Percentiles rank a stretch among this genome's conserved stretches.
These are phyloP conservation scores for Wiebesia pumilae DNA, from an alignment of 1,140 invertebrate species.

Conservation along the genomic window DNA sequence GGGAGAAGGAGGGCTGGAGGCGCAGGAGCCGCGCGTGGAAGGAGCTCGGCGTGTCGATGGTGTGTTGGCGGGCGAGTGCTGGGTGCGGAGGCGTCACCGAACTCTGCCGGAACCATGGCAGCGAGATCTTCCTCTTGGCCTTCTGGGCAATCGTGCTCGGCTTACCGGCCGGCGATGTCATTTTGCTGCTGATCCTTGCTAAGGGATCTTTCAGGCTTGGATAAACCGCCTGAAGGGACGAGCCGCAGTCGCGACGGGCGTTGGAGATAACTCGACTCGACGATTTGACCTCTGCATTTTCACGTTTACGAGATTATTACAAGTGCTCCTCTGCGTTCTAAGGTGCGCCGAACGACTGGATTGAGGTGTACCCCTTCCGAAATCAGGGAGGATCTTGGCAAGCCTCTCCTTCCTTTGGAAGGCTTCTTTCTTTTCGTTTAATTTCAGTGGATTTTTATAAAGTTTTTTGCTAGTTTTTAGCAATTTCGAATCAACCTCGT, in stretches of 20 bases:
- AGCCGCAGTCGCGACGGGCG: slow-evolving; percentile 64
- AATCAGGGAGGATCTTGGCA: background rate
- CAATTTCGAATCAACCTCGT: background rate
- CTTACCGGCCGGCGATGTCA: slow-evolving; percentile 75
- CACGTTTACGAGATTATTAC: background rate
- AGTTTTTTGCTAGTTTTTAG: background rate
- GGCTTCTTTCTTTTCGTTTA: no score
- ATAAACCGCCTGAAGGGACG: background rate
- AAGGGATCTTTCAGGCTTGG: slow-evolving; percentile 48
- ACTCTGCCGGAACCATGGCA: slow-evolving; percentile 90
- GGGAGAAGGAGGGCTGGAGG: slow-evolving; percentile 77
- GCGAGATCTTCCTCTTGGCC: slow-evolving; percentile 87
- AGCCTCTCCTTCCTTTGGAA: background rate
- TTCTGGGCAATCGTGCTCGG: slow-evolving; percentile 78
- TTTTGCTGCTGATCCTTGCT: slow-evolving; percentile 58
- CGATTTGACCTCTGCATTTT: background rate
- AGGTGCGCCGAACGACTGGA: slow-evolving; percentile 43
- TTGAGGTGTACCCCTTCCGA: background rate
- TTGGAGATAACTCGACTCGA: background rate
- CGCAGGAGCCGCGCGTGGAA: slow-evolving; percentile 82
- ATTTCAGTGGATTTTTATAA: background rate
- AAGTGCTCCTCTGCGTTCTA: background rate
- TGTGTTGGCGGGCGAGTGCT: slow-evolving; percentile 86
- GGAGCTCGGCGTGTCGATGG: slow-evolving; percentile 90
- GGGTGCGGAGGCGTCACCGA: slow-evolving; percentile 83